Conservation (phyloP, 2,113 vertebrate genomes). For the Pyrgilauda ruficollis region DNA sequence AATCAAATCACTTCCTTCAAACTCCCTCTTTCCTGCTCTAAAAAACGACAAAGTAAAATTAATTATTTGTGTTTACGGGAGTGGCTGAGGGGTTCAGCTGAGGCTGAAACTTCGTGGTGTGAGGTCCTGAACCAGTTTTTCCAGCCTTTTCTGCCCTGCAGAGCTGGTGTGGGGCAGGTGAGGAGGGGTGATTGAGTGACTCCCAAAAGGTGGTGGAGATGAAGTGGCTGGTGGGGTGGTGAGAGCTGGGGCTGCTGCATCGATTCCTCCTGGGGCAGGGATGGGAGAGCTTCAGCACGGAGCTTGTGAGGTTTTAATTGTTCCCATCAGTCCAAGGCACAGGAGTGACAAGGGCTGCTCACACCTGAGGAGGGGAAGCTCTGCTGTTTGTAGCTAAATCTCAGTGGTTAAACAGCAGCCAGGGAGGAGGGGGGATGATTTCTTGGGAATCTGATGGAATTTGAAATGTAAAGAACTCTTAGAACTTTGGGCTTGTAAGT, state of each 20-base stretch:
- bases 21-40: background rate
- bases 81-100: accelerated
- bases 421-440: background rate
- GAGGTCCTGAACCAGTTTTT: background rate
- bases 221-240: background rate
- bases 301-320: background rate
- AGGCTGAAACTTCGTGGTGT: background rate
- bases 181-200: constrained; percentile 11
- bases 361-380: background rate
- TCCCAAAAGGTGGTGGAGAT: background rate
- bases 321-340: background rate
- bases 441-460: background rate
- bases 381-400: background rate
- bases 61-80: background rate
- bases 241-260: background rate
- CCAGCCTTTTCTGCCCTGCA: background rate
- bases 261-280: background rate
- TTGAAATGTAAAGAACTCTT: background rate
- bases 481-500: background rate
- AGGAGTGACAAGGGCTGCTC: background rate
- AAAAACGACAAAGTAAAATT: background rate
- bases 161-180: background rate
- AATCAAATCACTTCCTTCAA: background rate
- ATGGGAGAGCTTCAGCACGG: background rate
- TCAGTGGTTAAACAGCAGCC: background rate